Percentiles rank a stretch among this genome's conserved stretches.
Evolutionary conservation across 2,797 vertebrate species (phyloP).

Genomic region (Arremon aurantiirostris): DNA sequence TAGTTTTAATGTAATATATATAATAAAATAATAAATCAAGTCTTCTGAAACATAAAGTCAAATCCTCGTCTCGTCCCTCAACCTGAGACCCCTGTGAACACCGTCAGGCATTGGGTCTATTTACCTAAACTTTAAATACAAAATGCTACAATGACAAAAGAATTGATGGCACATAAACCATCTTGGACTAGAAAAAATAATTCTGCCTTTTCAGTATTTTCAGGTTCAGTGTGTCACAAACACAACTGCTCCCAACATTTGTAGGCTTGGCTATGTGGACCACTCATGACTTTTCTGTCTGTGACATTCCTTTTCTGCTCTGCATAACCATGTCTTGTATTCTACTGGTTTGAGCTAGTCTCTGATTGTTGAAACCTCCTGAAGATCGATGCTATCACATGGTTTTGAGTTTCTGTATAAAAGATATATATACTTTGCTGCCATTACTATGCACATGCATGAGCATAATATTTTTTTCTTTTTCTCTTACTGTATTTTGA

Average conservation of each 20-base stretch:
- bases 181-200: not conserved
- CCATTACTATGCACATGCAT: not conserved
- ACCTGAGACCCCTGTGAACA: too few relatives aligned
- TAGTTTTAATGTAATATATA: too few relatives aligned
- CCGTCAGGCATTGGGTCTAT: not conserved
- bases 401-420: not conserved
- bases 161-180: accelerated
- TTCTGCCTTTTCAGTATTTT: not conserved
- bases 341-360: not conserved
- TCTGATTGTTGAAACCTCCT: not conserved
- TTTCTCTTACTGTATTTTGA: not conserved
- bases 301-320: not conserved
- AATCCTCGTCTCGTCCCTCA: too few relatives aligned
- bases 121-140: not conserved
- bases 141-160: not conserved
- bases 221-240: not conserved
- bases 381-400: not conserved
- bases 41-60: too few relatives aligned
- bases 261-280: not conserved
- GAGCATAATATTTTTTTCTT: not conserved
- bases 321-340: not conserved
- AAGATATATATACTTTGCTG: not conserved
- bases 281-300: not conserved
- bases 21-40: too few relatives aligned
- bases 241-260: not conserved